These are phyloP conservation scores for Akabosia matsudoensis DNA, from an alignment of 1,140 invertebrate species.

Conservation along the genomic window DNA sequence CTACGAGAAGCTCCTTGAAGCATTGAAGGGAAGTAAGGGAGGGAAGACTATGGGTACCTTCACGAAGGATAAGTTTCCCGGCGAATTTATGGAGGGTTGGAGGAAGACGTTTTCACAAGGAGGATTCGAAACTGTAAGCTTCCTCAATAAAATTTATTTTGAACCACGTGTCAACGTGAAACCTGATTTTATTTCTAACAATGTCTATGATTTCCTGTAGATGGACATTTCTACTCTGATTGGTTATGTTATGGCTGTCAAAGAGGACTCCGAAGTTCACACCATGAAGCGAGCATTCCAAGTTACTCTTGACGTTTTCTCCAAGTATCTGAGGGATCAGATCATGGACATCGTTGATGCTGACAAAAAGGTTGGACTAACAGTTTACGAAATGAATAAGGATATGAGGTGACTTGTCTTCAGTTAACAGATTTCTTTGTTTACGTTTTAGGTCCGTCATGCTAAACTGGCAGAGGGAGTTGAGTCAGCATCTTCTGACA, in stretches of 20 bases:
- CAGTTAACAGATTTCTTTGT: neutral
- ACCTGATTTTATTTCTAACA: neutral
- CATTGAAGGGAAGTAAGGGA: constrained; percentile 81
- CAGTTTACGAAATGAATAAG: neutral
- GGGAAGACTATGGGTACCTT: constrained; percentile 91
- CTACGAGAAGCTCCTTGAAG: constrained; percentile 80
- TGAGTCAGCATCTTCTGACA: constrained; percentile 82
- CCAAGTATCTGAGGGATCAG: constrained; percentile 93
- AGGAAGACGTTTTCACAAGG: constrained; percentile 68
- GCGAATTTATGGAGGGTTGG: constrained; percentile 91
- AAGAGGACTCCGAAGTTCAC: constrained; percentile 89
- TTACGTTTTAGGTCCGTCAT: constrained; percentile 62
- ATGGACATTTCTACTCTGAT: constrained; percentile 81
- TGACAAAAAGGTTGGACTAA: constrained; percentile 71
- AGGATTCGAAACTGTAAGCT: constrained; percentile 70
- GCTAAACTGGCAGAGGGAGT: constrained; percentile 91
- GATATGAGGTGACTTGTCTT: neutral
- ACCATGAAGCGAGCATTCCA: constrained; percentile 91
- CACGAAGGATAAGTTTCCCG: constrained; percentile 87
- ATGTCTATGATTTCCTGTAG: constrained; percentile 52
- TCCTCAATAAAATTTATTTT: neutral
- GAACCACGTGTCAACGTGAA: neutral
- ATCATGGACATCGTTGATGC: constrained; percentile 98
- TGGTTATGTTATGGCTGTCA: constrained; percentile 86
- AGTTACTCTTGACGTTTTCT: constrained; percentile 91